A percentile compares a stretch with the other conserved stretches of the same genome.
phyloP scores from a whole-genome alignment of 1,140 invertebrate species.

The Oryzaephilus surinamensis region DNA sequence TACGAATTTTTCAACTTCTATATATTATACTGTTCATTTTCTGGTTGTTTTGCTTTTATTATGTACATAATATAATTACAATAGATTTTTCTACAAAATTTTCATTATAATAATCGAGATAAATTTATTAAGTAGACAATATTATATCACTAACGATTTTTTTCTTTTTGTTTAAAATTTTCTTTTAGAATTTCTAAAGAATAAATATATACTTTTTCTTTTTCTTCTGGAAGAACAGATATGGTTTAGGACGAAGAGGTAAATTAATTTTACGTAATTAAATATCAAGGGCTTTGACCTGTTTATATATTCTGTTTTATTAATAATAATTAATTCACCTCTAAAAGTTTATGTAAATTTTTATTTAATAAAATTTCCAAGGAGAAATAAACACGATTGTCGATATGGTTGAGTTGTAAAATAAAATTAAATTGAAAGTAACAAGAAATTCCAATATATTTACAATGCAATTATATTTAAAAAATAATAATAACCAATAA shows the following conservation, averaged over 20 bases:
- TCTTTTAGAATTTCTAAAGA: constrained; percentile 9
- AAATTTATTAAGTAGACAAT: too few species aligned
- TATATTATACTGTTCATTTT: constrained; percentile 7
- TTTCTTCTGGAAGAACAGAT: constrained; percentile 12
- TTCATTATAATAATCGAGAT: constrained; percentile 6
- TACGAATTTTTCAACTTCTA: constrained; percentile 7
- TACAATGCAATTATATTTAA: too few species aligned
- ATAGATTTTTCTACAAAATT: constrained; percentile 1
- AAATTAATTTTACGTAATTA: not conserved
- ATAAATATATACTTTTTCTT: too few species aligned
- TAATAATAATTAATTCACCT: not conserved
- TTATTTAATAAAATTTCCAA: not conserved
- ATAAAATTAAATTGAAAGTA: not conserved
- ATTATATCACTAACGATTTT: too few species aligned
- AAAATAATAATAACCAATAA: too few species aligned
- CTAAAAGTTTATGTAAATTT: not conserved
- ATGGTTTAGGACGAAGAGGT: too few species aligned
- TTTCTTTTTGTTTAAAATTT: not conserved
- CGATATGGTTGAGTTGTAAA: constrained; percentile 4
- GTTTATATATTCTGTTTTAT: not conserved
- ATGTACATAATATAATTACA: constrained; percentile 2
- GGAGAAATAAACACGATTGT: constrained; percentile 7
- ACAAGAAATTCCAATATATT: not conserved
- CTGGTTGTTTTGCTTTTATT: too few species aligned
- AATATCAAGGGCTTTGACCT: not conserved